Evolutionary conservation across 2,888 invertebrate genomes (phyloP).

Genomic region (Archips xylosteana): DNA sequence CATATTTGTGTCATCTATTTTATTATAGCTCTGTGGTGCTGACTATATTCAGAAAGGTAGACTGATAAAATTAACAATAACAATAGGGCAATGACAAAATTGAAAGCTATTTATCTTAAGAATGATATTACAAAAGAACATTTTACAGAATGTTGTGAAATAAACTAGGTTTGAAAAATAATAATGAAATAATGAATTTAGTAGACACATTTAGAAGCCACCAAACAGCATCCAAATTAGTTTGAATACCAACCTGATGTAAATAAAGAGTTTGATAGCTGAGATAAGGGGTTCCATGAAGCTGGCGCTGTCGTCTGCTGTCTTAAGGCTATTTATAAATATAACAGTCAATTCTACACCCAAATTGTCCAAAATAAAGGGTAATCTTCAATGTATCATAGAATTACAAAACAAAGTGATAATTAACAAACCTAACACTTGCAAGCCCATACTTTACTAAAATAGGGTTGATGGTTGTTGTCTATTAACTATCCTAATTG

Average conservation of each 20-base stretch:
- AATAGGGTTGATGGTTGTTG: no score
- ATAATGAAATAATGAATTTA: constrained; percentile 12
- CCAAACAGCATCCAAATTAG: constrained; percentile 8
- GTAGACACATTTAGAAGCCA: not conserved
- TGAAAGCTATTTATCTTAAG: not conserved
- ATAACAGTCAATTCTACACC: constrained; percentile 12
- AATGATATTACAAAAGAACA: not conserved
- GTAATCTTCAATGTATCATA: no score
- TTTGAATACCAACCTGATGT: constrained; percentile 68
- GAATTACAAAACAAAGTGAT: no score
- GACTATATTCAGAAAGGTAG: no score
- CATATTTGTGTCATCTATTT: no score
- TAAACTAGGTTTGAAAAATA: constrained; percentile 40
- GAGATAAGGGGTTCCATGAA: constrained; percentile 71
- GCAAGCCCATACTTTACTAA: no score
- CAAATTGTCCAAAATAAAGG: not conserved
- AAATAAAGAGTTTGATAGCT: constrained; percentile 68
- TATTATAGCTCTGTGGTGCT: no score
- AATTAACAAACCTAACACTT: no score
- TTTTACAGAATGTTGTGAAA: not conserved
- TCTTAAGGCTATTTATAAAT: constrained; percentile 60
- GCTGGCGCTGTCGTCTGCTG: constrained; percentile 60
- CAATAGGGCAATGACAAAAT: not conserved
- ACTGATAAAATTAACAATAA: no score
- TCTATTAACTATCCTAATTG: no score